phyloP scores from a whole-genome alignment of 2,113 vertebrate genomes.

The Scartelaos histophorus region DNA sequence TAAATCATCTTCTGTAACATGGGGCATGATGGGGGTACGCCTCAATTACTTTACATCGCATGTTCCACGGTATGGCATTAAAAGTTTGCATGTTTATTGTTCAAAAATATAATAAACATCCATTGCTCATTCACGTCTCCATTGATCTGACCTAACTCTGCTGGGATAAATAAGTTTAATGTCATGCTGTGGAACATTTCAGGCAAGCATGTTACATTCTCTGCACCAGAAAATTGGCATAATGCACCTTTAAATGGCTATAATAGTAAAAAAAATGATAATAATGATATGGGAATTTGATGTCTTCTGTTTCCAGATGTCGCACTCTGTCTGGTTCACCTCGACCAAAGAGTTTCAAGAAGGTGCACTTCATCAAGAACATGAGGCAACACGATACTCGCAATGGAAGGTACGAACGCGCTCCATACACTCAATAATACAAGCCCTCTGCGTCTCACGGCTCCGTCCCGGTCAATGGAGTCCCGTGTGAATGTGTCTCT shows the following conservation, averaged over 20 bases:
- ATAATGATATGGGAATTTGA: background rate
- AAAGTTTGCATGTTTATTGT: no score
- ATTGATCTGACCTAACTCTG: background rate
- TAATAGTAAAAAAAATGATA: background rate
- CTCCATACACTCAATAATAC: constrained; percentile 24
- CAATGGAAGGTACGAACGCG: constrained; percentile 88
- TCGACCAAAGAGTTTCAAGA: constrained; percentile 99
- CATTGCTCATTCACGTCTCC: background rate
- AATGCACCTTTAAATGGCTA: background rate
- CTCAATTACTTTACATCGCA: no score
- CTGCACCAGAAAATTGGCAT: background rate
- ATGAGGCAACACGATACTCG: constrained; percentile 94
- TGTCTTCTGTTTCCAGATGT: constrained; percentile 81
- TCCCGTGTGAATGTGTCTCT: constrained; percentile 54
- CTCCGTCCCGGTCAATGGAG: constrained; percentile 54
- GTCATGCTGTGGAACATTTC: background rate
- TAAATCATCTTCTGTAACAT: no score
- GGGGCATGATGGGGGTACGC: no score
- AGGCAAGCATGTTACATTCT: background rate
- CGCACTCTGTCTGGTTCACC: constrained; percentile 98
- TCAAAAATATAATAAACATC: no score
- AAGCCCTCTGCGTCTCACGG: constrained; percentile 41
- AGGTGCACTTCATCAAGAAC: constrained; percentile 99
- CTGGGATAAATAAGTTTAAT: background rate
- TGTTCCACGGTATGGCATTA: no score